Evolutionary conservation across 2,113 vertebrate species (phyloP).

Genomic region (Cariama cristata): DNA sequence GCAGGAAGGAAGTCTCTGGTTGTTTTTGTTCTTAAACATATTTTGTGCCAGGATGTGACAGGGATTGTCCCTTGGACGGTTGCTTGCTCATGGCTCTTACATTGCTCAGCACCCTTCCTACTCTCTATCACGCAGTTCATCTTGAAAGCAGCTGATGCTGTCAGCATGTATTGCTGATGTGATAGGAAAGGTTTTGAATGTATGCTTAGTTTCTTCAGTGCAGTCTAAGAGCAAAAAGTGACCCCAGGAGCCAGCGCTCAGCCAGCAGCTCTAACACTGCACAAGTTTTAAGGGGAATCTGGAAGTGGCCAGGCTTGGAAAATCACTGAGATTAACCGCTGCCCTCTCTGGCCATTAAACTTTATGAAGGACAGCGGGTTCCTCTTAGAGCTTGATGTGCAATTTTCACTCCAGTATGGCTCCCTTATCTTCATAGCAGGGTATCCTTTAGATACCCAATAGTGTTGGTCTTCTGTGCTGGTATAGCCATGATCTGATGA

Average conservation of each 20-base stretch:
- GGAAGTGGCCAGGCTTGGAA: neutral
- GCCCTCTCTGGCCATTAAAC: neutral
- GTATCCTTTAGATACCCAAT: rapidly evolving
- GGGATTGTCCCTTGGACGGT: neutral
- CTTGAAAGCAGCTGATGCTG: neutral
- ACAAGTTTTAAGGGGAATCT: neutral
- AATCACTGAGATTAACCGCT: neutral
- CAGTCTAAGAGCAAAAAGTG: neutral
- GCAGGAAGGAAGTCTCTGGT: neutral
- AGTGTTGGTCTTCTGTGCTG: neutral
- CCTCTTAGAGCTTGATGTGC: neutral
- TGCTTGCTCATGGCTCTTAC: neutral
- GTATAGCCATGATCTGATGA: neutral
- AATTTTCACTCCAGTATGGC: neutral
- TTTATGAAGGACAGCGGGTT: neutral
- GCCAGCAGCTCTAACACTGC: neutral
- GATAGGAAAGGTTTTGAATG: neutral
- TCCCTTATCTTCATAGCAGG: neutral
- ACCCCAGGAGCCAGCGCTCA: neutral
- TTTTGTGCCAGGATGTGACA: neutral
- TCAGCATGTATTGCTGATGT: neutral
- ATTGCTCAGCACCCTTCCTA: neutral
- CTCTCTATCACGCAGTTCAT: neutral
- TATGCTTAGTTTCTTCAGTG: neutral
- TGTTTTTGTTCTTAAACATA: neutral